These are phyloP conservation scores for Centropus bengalensis DNA, from an alignment of 2,113 vertebrate species.

Conservation along the genomic window DNA sequence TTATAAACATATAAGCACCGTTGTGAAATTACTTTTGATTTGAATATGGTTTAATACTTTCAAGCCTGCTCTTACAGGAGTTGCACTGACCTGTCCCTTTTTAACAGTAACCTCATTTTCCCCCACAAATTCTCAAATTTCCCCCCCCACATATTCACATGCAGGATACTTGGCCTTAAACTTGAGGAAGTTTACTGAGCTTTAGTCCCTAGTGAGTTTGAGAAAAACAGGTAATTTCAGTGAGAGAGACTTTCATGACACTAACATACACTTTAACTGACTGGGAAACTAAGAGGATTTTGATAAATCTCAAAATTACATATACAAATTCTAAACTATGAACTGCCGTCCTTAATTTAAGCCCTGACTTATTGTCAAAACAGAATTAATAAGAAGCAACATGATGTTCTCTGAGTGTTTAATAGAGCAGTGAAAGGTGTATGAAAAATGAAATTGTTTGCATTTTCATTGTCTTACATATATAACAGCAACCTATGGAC, in stretches of 20 bases:
- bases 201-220: background rate
- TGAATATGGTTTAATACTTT: background rate
- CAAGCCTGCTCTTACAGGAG: background rate
- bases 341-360: background rate
- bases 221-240: background rate
- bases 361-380: background rate
- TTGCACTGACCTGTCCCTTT: background rate
- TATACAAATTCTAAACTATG: background rate
- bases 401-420: background rate
- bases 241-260: background rate
- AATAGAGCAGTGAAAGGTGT: background rate
- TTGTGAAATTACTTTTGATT: background rate
- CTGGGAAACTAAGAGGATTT: background rate
- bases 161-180: background rate
- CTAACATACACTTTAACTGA: background rate
- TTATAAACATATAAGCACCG: background rate
- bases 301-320: background rate
- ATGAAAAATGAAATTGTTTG: background rate
- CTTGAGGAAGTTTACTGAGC: background rate
- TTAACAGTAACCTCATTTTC: background rate
- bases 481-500: background rate
- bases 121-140: fast-evolving
- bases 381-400: background rate
- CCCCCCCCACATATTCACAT: fast-evolving
- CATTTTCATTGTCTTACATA: background rate